phyloP scores from a whole-genome alignment of 2,797 vertebrate genomes.

The Yasuhikotakia modesta region DNA sequence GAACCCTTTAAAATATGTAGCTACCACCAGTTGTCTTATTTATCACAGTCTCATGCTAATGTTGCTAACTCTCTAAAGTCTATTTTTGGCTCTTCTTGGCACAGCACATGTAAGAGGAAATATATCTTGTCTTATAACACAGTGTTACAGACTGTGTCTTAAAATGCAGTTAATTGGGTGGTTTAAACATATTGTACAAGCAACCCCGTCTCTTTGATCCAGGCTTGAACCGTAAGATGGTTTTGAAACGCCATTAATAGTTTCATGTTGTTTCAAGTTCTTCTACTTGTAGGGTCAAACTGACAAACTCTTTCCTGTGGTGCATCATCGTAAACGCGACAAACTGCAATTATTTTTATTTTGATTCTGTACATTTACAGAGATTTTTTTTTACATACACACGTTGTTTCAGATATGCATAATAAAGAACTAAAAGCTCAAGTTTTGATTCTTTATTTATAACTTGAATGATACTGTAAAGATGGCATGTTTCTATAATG shows the following conservation, averaged over 20 bases:
- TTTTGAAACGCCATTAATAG: constrained; percentile 1
- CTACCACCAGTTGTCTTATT: constrained; percentile 54
- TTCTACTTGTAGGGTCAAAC: not conserved
- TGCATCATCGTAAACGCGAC: not conserved
- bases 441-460: not conserved
- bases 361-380: no score
- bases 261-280: not conserved
- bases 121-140: constrained; percentile 32
- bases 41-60: constrained; percentile 58
- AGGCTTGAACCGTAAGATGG: not conserved
- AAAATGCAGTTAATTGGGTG: constrained; percentile 52
- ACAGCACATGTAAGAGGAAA: constrained; percentile 32
- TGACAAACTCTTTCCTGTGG: not conserved
- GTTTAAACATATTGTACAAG: constrained; percentile 33
- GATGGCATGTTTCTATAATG: not conserved
- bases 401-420: no score
- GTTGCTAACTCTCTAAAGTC: constrained; percentile 51
- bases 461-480: not conserved
- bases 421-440: no score
- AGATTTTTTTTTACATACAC: no score
- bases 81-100: constrained; percentile 59
- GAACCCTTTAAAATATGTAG: constrained; percentile 54
- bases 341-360: not conserved
- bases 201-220: constrained; percentile 10
- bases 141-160: constrained; percentile 32